Conservation (phyloP, 2,113 vertebrate genomes). For the Mystacornis crossleyi region DNA sequence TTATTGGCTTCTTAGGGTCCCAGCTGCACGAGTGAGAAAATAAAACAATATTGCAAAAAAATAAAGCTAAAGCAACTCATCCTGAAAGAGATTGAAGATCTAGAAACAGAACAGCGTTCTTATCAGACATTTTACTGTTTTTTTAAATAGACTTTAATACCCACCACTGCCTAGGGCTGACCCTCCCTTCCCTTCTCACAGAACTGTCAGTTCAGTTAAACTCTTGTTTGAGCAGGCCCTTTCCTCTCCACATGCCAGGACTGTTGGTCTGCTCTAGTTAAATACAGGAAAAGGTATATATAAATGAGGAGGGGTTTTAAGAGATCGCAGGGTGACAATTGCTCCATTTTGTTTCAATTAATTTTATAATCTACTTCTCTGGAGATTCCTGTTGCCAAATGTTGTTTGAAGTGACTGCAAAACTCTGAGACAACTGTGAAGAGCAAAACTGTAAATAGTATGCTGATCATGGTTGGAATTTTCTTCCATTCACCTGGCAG, state of each 20-base stretch:
- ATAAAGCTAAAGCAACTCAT: not conserved
- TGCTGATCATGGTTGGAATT: not conserved
- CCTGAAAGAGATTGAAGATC: not conserved
- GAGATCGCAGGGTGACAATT: not conserved
- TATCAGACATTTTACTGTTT: not conserved
- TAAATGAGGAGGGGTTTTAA: not conserved
- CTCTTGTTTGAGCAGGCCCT: not conserved
- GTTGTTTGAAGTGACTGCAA: not conserved
- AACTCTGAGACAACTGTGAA: not conserved
- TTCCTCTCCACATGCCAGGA: not conserved
- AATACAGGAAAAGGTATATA: not conserved
- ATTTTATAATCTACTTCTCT: not conserved
- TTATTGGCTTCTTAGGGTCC: not conserved
- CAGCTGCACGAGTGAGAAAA: not conserved
- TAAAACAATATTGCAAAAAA: not conserved
- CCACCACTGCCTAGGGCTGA: not conserved
- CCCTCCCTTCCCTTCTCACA: conserved; percentile 21
- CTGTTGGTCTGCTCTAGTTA: not conserved
- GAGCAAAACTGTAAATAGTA: not conserved
- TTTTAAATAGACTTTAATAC: not conserved
- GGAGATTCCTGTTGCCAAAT: not conserved
- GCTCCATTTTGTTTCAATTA: not conserved
- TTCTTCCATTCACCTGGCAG: not conserved
- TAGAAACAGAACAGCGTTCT: not conserved
- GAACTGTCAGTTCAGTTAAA: not conserved